Evolutionary conservation across 2,797 vertebrate species (phyloP), one percentile per base, ranked within the genome.

Genomic region (Hypotaenidia philippensis): DNA sequence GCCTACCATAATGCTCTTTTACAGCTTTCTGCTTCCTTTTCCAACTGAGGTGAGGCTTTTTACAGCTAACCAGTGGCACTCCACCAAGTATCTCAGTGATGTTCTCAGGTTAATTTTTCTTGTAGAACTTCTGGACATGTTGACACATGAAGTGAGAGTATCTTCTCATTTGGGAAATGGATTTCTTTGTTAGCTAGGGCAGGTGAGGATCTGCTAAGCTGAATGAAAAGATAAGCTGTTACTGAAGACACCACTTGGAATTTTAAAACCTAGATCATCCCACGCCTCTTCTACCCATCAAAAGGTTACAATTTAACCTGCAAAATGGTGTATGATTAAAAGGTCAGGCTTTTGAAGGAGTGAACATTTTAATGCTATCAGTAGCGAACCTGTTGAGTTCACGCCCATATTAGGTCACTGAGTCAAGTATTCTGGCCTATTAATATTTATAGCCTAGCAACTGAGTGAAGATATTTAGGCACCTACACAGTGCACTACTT

Each of bases 311-410:
- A 85, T 60, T 90, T 50, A 80, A 86, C n/a, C 25, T 29, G 32
- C 3, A 56, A 83, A 78, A 34, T 4, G 9, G 2, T 34, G 44
- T 19, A 16, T 36, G 25, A 90, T 81, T 78, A 91, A 69, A 82
- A 87, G 69, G 61, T 77, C 76, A 90, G 32, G 27, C 7, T 90
- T 87, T 59, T 76, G 72, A 81, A 95, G 49, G 26, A 71, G 55
- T 61, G 60, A 9, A 52, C 19, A 34, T 86, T 91, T 87, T 68
- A 77, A 88, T 17, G 29, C 15, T 65, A 53, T 53, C 55, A 27
- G 57, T 9, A 74, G 40, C 26, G 27, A 90, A 61, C 40, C 44
- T 76, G 31, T 52, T 75, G 79, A 79, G 32, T 80, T 65, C 82
- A 75, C 55, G 61, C 10, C 31, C 21, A 9, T 34, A 64, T 60